These are phyloP conservation scores for Caradrina kadenii DNA, from an alignment of 2,888 invertebrate genomes.

Conservation along the genomic window DNA sequence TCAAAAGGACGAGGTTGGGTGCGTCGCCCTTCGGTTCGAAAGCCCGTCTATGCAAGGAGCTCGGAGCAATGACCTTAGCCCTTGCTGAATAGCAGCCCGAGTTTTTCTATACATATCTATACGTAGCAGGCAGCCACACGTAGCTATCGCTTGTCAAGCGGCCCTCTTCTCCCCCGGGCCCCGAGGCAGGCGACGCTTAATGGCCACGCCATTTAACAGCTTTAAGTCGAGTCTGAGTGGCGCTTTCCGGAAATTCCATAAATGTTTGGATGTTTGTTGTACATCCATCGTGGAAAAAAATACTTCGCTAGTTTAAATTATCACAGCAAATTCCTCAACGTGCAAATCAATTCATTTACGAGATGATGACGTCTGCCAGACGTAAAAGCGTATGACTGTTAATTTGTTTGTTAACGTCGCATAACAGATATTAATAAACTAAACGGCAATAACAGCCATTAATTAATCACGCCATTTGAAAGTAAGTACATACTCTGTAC, in stretches of 20 bases:
- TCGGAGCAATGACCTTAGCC: slow-evolving; percentile 87
- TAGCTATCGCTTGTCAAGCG: slow-evolving; percentile 61
- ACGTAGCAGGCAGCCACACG: slow-evolving; percentile 51
- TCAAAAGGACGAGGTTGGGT: slow-evolving; percentile 73
- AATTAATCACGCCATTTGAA: slow-evolving; percentile 18
- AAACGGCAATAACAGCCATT: slow-evolving; percentile 15
- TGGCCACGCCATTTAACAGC: slow-evolving; percentile 71
- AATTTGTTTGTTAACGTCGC: slow-evolving; percentile 33
- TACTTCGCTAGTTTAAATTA: slow-evolving; percentile 10
- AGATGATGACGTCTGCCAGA: slow-evolving; percentile 6
- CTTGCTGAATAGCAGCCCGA: slow-evolving; percentile 80
- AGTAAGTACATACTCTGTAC: slow-evolving; percentile 2
- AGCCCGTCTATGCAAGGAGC: slow-evolving; percentile 75
- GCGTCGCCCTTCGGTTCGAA: slow-evolving; percentile 82
- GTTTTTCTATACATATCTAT: slow-evolving; percentile 68
- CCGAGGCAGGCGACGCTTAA: slow-evolving; percentile 65
- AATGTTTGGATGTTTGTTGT: slow-evolving; percentile 50
- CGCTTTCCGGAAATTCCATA: slow-evolving; percentile 66
- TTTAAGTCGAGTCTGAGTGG: slow-evolving; percentile 65
- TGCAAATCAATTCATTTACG: slow-evolving; percentile 9
- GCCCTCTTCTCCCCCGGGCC: slow-evolving; percentile 66
- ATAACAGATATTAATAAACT: slow-evolving; percentile 35
- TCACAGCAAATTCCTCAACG: slow-evolving; percentile 5
- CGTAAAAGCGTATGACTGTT: slow-evolving; percentile 16
- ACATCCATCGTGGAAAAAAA: slow-evolving; percentile 16